A percentile compares a stretch with the other conserved stretches of the same genome.
These are phyloP conservation scores for Vicugna pacos DNA, from an alignment of 2,113 vertebrate species.

Conservation along the genomic window DNA sequence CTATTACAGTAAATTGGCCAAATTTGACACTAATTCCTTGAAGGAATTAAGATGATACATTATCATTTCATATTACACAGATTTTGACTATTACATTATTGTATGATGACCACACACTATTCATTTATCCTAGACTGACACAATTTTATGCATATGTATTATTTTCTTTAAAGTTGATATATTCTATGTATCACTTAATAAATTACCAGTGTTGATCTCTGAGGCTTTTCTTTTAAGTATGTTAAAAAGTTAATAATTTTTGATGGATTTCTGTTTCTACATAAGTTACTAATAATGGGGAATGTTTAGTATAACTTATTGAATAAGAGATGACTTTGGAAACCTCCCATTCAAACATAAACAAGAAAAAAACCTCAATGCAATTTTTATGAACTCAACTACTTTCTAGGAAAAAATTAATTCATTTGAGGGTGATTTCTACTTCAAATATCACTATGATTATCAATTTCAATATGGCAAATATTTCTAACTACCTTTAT, in stretches of 20 bases:
- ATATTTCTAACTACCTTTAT: not conserved
- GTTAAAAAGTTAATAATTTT: not conserved
- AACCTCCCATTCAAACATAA: not conserved
- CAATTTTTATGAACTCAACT: not conserved
- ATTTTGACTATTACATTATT: not conserved
- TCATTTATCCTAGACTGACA: not conserved
- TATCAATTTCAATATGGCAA: not conserved
- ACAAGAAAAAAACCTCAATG: not conserved
- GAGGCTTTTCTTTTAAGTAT: not conserved
- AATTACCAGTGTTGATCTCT: not conserved
- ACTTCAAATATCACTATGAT: not conserved
- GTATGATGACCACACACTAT: not conserved
- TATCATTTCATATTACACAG: not conserved
- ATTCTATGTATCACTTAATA: not conserved
- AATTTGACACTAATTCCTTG: not conserved
- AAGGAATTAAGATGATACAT: not conserved
- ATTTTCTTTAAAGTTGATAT: not conserved
- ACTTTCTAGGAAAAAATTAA: not conserved
- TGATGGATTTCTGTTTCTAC: not conserved
- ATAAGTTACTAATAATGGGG: not conserved
- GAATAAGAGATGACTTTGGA: not conserved
- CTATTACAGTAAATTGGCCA: not conserved
- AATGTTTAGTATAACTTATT: not conserved
- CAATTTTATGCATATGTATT: not conserved
- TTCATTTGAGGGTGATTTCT: not conserved